Evolutionary conservation across 1,140 invertebrate genomes (phyloP).

Genomic region (Rhagoletis zephyria): DNA sequence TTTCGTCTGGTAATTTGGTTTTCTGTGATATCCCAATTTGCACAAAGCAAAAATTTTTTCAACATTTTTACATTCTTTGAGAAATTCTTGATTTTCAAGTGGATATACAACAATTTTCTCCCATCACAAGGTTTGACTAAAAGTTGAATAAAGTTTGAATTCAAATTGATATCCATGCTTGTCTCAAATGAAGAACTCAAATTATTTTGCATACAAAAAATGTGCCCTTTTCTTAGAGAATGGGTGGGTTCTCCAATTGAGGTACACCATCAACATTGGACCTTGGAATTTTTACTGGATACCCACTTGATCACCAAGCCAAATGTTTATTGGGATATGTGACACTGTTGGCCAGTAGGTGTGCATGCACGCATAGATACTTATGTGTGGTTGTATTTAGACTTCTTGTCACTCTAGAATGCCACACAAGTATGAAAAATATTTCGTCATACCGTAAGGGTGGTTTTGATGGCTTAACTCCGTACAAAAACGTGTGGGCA

Average conservation of each 20-base stretch:
- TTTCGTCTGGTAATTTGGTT: slow-evolving; percentile 1
- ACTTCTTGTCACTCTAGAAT: slow-evolving; percentile 14
- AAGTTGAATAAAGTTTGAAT: too few relatives aligned
- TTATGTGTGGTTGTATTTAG: neutral
- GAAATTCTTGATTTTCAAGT: too few relatives aligned
- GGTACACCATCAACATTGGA: too few relatives aligned
- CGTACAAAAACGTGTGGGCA: neutral
- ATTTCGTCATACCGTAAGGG: slow-evolving; percentile 35
- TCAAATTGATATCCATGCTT: neutral
- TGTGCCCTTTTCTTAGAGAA: too few relatives aligned
- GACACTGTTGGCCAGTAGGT: neutral
- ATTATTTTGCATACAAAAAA: too few relatives aligned
- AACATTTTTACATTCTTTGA: too few relatives aligned
- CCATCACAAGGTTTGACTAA: too few relatives aligned
- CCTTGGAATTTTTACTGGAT: neutral
- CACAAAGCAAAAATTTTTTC: too few relatives aligned
- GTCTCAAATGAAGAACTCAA: neutral
- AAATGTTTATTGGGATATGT: too few relatives aligned
- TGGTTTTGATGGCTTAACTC: slow-evolving; percentile 23
- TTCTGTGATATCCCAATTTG: neutral
- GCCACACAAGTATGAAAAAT: slow-evolving; percentile 46
- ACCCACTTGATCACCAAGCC: too few relatives aligned
- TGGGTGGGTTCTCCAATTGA: too few relatives aligned
- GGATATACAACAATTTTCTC: too few relatives aligned
- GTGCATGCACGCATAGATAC: neutral